Evolutionary conservation across 2,888 invertebrate genomes (phyloP).

Genomic region (Pristionchus exspectatus): DNA sequence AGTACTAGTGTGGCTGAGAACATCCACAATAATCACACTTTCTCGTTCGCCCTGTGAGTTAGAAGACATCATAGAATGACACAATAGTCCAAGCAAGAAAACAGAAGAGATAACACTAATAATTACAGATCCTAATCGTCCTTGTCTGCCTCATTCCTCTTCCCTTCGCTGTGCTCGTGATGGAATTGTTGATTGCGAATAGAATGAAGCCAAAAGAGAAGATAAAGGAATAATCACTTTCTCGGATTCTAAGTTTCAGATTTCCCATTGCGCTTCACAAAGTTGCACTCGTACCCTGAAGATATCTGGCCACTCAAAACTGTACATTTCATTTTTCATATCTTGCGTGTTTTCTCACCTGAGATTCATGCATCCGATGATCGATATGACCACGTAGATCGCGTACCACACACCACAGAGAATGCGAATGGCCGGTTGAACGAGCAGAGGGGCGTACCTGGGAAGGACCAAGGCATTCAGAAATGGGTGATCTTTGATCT

Average conservation of each 20-base stretch:
- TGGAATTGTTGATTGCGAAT: slow-evolving; percentile 4
- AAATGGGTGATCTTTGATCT: not conserved
- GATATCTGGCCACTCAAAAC: too few species aligned
- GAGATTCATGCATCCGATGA: slow-evolving; percentile 53
- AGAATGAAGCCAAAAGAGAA: not conserved
- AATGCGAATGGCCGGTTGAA: slow-evolving; percentile 70
- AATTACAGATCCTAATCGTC: not conserved
- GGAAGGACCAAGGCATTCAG: too few species aligned
- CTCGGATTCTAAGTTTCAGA: too few species aligned
- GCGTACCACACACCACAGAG: slow-evolving; percentile 71
- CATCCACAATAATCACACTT: not conserved
- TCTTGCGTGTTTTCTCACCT: not conserved
- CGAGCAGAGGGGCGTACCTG: slow-evolving; percentile 72
- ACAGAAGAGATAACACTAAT: not conserved
- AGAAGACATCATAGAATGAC: not conserved
- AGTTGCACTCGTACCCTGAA: not conserved
- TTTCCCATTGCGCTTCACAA: too few species aligned
- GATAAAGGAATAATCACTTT: not conserved
- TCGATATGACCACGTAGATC: slow-evolving; percentile 42
- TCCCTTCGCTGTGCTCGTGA: not conserved
- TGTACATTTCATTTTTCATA: not conserved
- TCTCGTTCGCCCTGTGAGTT: not conserved
- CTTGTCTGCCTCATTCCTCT: not conserved
- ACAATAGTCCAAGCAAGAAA: not conserved
- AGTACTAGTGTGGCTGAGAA: too few species aligned